Evolutionary conservation across 2,888 invertebrate genomes (phyloP), one percentile per base, ranked within the genome.

Genomic region (Eretmocerus hayati): DNA sequence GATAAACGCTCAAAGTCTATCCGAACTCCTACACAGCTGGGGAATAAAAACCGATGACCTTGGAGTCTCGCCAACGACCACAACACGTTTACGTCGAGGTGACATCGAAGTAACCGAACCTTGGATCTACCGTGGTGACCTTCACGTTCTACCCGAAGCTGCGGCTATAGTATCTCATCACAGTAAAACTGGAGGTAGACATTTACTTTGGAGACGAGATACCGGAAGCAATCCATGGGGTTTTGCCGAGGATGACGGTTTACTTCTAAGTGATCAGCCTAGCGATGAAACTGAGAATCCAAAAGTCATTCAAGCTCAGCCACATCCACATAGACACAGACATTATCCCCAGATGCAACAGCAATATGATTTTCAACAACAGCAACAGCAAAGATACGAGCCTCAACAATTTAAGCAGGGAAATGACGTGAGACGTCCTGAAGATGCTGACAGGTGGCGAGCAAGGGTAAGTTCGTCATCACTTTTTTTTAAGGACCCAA

Each of bases 221-320:
- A 20, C 20, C n/a, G 46, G 47, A 22, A 45, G 50, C 4, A 20
- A 19, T 18, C 2, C 58, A 30, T 66, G 70, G 70, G 69, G 67
- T 3, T 66, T 60, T 48, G 62, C 53, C 0, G 65, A 67, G 48
- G 47, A 64, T 37, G 69, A 67, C 13, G 68, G 66, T 4, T 54
- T 54, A 15, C 42, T 58, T 21, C 41, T 56, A 16, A 58, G 57
- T 42, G 53, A 59, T 31, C 61, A 63, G 40, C 32, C 42, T 4
- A 44, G 46, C 6, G 23, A 22, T 20, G 39, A 51, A 9, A 8
- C 5, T 16, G 36, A 16, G 18, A 15, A 35, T 6, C 19, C 13
- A 15, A 36, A 19, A 18, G 18, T 23, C 19, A 43, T 26, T 11
- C 5, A 20, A 13, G 30, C 23, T 16, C 42, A 23, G 5, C n/a